phyloP scores from a whole-genome alignment of 2,888 invertebrate genomes.

The Drosophila rubida region DNA sequence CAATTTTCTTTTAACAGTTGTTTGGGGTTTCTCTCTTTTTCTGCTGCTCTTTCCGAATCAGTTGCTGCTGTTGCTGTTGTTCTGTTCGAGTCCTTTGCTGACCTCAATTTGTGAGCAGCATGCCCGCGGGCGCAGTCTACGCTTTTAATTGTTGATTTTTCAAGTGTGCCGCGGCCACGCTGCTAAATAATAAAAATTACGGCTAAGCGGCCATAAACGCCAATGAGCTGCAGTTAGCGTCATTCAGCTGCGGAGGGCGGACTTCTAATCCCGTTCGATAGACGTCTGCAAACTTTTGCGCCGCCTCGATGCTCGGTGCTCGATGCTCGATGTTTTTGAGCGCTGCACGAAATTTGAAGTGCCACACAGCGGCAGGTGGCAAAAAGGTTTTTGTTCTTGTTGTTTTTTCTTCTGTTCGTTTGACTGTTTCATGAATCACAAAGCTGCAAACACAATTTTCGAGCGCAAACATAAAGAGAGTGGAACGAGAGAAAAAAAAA shows the following conservation, averaged over 20 bases:
- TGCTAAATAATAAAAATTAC: constrained; percentile 74
- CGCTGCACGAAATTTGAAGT: constrained; percentile 8
- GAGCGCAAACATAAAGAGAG: neutral
- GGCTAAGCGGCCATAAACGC: constrained; percentile 71
- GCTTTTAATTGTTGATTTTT: constrained; percentile 79
- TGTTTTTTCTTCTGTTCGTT: neutral
- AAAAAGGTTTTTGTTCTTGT: constrained; percentile 25
- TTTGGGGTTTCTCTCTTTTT: constrained; percentile 47
- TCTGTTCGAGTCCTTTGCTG: constrained; percentile 42
- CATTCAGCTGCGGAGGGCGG: constrained; percentile 5
- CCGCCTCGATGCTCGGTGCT: constrained; percentile 27
- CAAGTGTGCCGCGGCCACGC: constrained; percentile 40
- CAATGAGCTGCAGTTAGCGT: constrained; percentile 62
- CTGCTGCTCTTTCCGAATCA: neutral
- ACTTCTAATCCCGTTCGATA: constrained; percentile 54
- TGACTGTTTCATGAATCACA: constrained; percentile 48
- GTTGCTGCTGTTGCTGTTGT: constrained; percentile 3
- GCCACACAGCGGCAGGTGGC: constrained; percentile 6
- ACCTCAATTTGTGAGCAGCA: constrained; percentile 77
- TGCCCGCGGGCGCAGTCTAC: constrained; percentile 77
- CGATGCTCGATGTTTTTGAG: constrained; percentile 2
- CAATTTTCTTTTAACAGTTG: constrained; percentile 80
- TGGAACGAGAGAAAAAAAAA: constrained; percentile 12
- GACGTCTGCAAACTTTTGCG: constrained; percentile 71
- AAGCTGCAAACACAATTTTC: constrained; percentile 32